phyloP scores from a whole-genome alignment of 2,113 vertebrate species.

The Urocitellus parryii region DNA sequence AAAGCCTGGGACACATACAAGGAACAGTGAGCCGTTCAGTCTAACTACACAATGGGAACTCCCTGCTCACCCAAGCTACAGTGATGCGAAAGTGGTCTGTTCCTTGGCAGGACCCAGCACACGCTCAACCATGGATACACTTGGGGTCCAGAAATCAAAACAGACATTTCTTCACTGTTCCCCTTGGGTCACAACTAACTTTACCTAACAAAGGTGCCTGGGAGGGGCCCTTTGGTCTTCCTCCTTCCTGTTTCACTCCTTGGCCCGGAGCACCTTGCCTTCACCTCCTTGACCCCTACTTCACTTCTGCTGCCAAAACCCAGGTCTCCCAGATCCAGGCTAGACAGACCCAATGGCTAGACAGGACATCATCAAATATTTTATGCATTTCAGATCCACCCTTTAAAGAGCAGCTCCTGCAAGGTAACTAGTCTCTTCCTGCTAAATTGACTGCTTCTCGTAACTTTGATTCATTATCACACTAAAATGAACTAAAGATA shows the following conservation, averaged over 20 bases:
- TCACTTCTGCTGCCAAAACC: background rate
- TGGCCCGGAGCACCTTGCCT: background rate
- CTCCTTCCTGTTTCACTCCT: background rate
- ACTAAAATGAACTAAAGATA: background rate
- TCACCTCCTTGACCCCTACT: background rate
- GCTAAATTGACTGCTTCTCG: background rate
- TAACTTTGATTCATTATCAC: background rate
- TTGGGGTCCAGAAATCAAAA: background rate
- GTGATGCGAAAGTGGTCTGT: background rate
- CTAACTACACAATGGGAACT: background rate
- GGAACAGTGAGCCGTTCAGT: background rate
- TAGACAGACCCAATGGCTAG: background rate
- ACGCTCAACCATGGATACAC: background rate
- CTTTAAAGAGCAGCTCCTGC: background rate
- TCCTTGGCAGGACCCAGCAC: background rate
- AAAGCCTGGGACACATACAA: background rate
- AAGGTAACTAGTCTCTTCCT: background rate
- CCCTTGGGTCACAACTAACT: background rate
- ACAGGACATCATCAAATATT: too few species aligned
- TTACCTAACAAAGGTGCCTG: background rate
- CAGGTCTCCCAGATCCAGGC: background rate
- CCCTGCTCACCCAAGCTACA: background rate
- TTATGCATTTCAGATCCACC: too few species aligned
- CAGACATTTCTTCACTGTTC: background rate
- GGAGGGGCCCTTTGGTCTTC: background rate